Base-by-base conservation (phyloP, 2,888 invertebrate genomes). In the Callinectes sapidus region DNA sequence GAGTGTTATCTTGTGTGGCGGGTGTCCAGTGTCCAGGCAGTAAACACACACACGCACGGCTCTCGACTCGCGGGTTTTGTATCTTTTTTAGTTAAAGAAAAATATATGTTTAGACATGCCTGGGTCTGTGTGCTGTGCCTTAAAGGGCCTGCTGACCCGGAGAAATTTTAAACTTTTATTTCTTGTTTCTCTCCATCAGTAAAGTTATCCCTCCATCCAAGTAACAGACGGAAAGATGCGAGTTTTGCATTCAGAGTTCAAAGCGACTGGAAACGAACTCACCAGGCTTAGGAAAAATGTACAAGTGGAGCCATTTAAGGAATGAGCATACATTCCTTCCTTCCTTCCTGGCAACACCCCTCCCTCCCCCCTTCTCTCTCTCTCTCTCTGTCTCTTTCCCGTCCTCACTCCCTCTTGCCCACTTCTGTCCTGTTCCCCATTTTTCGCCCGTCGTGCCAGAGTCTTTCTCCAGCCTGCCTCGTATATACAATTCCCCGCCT, bases 401-500 rank as follows among this genome's bases (percentile, higher is more conserved):
- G n/a, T n/a, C n/a, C 81, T 32, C 81, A 3, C 23, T 23, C 61
- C 61, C 61, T 61, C 61, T 23, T 23, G 2, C 61, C 61, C 61
- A 2, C 61, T 23, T 18, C 61, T 23, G 61, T 81, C 81, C 35
- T 35, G 81, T 81, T 8, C 32, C 81, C 35, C 81, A 35, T 81
- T 35, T 81, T 81, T 81, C 81, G 0, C 81, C 35, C 16, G 81
- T 35, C 35, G 35, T 35, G 81, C 32, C 81, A 8, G 23, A 81
- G 71, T 81, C 32, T 81, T 81, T 81, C 81, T 81, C 81, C 3
- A 1, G 32, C 32, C 10, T 35, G 81, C 35, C 81, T 81, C 81
- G 81, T 81, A 81, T 35, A 81, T 81, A 81, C 81, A 81, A 81
- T 81, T 81, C 32, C 81, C 81, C 81, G 81, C 81, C 77, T 81